phyloP scores from a whole-genome alignment of 1,140 invertebrate genomes.

The Thereuonema tuberculata region DNA sequence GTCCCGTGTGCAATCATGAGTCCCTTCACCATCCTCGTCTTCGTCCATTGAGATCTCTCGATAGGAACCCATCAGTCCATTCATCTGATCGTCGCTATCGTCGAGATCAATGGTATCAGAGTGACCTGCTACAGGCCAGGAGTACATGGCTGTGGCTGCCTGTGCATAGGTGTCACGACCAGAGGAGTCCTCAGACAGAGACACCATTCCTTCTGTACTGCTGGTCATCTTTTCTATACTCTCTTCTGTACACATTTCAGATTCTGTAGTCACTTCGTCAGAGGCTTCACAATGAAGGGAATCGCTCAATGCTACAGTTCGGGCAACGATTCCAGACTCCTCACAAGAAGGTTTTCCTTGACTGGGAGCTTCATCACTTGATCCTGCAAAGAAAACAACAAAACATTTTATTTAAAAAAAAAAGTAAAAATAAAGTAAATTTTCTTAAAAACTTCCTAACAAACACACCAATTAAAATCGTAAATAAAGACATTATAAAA shows the following conservation, averaged over 20 bases:
- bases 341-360: no score
- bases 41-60: constrained; percentile 9
- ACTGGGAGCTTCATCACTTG: no score
- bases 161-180: constrained; percentile 13
- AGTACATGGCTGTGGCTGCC: not conserved
- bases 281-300: constrained; percentile 1
- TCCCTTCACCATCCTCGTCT: constrained; percentile 5
- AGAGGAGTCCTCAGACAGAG: constrained; percentile 11
- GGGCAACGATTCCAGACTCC: no score
- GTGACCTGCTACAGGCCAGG: not conserved
- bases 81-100: constrained; percentile 12
- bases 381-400: no score
- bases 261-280: constrained; percentile 9
- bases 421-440: no score
- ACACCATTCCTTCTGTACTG: constrained; percentile 12
- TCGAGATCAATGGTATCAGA: not conserved
- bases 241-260: constrained; percentile 9
- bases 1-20: no score
- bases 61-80: constrained; percentile 11
- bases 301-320: no score
- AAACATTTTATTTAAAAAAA: no score
- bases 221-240: constrained; percentile 11
- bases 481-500: no score
- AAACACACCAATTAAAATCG: no score
- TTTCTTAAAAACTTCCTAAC: no score